A percentile compares a stretch with the other conserved stretches of the same genome.
These are phyloP conservation scores for Strigamia crassipes DNA, from an alignment of 2,888 invertebrate genomes.

Conservation along the genomic window DNA sequence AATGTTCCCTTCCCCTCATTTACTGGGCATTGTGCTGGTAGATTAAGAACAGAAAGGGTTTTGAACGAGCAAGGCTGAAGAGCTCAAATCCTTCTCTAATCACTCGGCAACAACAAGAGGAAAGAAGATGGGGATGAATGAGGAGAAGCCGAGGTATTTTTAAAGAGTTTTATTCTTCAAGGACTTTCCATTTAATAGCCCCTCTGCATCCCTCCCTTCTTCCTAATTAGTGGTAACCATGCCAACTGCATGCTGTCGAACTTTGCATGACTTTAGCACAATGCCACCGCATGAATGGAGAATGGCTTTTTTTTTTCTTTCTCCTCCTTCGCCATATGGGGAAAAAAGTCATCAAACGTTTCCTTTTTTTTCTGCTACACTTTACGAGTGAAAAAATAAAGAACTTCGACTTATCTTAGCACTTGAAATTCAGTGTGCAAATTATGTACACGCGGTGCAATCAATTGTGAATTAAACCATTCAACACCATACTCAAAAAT, in stretches of 20 bases:
- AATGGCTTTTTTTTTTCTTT: neutral
- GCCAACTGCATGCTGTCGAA: slow-evolving; percentile 20
- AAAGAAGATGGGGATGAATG: slow-evolving; percentile 7
- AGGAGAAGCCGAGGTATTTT: slow-evolving; percentile 23
- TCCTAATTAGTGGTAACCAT: slow-evolving; percentile 29
- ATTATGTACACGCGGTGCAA: slow-evolving; percentile 6
- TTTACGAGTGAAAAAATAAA: neutral
- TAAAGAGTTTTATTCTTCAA: slow-evolving; percentile 30
- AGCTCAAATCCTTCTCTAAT: slow-evolving; percentile 30
- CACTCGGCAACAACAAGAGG: slow-evolving; percentile 23
- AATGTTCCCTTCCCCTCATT: neutral
- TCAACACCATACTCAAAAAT: neutral
- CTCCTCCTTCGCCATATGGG: neutral
- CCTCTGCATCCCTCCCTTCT: neutral
- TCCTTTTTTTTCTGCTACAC: neutral
- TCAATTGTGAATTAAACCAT: slow-evolving; percentile 18
- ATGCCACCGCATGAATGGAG: neutral
- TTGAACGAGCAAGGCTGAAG: neutral
- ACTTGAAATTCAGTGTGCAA: neutral
- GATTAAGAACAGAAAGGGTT: slow-evolving; percentile 27
- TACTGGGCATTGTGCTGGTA: slow-evolving; percentile 30
- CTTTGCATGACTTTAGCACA: slow-evolving; percentile 4
- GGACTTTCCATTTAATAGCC: slow-evolving; percentile 22
- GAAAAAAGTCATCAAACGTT: slow-evolving; percentile 1
- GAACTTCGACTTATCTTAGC: neutral